A percentile compares a stretch with the other conserved stretches of the same genome.
Conservation (phyloP, 2,797 vertebrate genomes). For the Falco peregrinus region DNA sequence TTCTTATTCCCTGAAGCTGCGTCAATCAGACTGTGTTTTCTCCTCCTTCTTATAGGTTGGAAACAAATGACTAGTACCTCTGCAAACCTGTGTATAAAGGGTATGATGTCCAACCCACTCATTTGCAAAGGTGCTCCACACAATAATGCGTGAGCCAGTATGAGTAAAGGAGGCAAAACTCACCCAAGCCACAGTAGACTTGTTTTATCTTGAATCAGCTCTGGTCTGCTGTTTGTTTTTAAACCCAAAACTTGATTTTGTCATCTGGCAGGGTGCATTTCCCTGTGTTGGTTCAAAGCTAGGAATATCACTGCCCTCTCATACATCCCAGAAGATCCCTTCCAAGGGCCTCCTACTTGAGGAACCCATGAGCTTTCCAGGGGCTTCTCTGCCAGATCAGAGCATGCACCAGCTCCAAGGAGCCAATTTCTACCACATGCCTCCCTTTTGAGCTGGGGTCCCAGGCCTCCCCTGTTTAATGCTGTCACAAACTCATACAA, state of each 20-base stretch:
- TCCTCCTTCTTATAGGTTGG: background rate
- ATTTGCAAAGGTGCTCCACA: background rate
- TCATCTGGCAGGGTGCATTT: background rate
- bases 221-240: background rate
- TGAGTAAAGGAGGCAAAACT: background rate
- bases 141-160: background rate
- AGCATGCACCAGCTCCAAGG: background rate
- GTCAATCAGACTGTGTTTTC: background rate
- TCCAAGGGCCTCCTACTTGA: background rate
- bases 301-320: background rate
- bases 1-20: background rate
- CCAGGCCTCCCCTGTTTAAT: background rate
- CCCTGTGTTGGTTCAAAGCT: background rate
- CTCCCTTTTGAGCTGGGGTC: background rate
- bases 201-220: background rate
- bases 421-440: background rate
- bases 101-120: background rate
- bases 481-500: background rate
- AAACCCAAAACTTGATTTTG: background rate
- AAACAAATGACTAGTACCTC: background rate
- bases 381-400: background rate
- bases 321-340: background rate
- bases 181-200: background rate
- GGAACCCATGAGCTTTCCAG: background rate
- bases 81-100: background rate